Conservation (phyloP, 2,888 invertebrate genomes). For the Cephus sareptanus region DNA sequence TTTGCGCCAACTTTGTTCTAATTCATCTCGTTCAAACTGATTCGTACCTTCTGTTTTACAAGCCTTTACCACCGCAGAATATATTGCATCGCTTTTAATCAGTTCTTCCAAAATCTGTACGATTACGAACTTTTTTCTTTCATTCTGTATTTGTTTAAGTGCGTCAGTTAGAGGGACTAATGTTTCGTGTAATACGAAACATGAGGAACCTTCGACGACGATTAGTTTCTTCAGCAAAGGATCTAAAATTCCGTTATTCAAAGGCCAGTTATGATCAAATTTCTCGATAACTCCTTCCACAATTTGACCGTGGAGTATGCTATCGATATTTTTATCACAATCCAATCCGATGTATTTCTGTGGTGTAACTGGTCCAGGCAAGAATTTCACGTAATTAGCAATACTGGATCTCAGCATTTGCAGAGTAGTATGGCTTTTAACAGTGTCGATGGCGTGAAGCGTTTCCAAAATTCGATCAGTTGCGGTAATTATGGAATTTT, state of each 20-base stretch:
- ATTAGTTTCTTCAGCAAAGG: conserved; percentile 67
- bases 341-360: conserved; percentile 75
- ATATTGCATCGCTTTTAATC: conserved; percentile 71
- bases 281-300: conserved; percentile 67
- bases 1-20: conserved; percentile 65
- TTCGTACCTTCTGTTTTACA: conserved; percentile 42
- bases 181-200: conserved; percentile 63
- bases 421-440: conserved; percentile 62
- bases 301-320: conserved; percentile 68
- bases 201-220: conserved; percentile 68
- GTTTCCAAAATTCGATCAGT: conserved; percentile 58
- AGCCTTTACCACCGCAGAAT: conserved; percentile 68
- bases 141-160: conserved; percentile 65
- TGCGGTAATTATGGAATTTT: conserved; percentile 41
- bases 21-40: conserved; percentile 40
- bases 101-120: conserved; percentile 67
- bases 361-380: conserved; percentile 74
- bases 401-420: conserved; percentile 44
- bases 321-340: conserved; percentile 63
- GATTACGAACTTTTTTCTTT: conserved; percentile 59
- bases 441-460: conserved; percentile 53
- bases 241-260: conserved; percentile 61
- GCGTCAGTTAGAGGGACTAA: conserved; percentile 67
- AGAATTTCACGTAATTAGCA: conserved; percentile 41
- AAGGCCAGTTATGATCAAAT: conserved; percentile 73